These are phyloP conservation scores for Brachionus rubens DNA, from an alignment of 1,140 invertebrate genomes.

Conservation along the genomic window DNA sequence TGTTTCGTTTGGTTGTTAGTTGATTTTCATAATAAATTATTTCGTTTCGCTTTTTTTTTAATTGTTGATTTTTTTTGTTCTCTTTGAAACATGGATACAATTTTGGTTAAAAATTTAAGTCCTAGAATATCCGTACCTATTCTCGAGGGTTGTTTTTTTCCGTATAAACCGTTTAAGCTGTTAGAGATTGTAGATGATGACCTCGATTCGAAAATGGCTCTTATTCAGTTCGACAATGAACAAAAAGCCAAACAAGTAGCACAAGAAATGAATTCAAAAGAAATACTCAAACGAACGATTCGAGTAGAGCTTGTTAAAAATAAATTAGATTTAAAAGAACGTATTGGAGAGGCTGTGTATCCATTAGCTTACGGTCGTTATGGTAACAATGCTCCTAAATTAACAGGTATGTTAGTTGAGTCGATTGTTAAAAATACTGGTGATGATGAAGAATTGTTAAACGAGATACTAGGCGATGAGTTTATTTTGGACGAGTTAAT, in stretches of 20 bases:
- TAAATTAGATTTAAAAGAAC: background rate
- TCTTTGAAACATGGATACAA: background rate
- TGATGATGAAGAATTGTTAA: background rate
- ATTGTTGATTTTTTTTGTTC: constrained; percentile 2
- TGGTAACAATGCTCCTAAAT: background rate
- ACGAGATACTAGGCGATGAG: background rate
- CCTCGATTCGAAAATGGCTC: background rate
- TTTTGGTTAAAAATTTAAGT: constrained; percentile 29
- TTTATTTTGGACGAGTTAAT: constrained; percentile 16
- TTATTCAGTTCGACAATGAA: background rate
- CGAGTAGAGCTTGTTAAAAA: background rate
- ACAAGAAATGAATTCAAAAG: background rate
- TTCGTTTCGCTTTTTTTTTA: background rate
- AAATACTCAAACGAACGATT: constrained; percentile 15
- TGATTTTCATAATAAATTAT: background rate
- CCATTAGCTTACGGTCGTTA: background rate
- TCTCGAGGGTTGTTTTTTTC: constrained; percentile 1
- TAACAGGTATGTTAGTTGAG: background rate
- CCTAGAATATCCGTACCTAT: background rate
- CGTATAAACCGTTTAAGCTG: background rate
- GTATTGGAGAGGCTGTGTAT: constrained; percentile 3
- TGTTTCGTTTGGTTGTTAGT: too few species aligned
- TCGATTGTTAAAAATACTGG: constrained; percentile 11
- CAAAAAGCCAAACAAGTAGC: background rate
- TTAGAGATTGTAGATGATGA: background rate